phyloP scores from a whole-genome alignment of 2,797 vertebrate species.

The Poecile montanus region DNA sequence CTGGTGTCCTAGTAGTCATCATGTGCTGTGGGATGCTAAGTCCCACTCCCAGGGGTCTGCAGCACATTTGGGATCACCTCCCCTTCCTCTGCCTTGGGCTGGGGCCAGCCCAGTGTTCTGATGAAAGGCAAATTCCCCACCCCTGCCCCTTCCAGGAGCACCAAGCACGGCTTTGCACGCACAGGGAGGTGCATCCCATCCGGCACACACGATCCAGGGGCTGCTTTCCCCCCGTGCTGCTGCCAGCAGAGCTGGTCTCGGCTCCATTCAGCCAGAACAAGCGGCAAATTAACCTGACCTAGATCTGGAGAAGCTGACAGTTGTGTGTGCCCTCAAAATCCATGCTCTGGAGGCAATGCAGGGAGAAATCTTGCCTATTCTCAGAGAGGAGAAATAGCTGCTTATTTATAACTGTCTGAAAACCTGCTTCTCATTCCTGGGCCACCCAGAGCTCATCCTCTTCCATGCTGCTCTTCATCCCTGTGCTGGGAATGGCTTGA shows the following conservation, averaged over 20 bases:
- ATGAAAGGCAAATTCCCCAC: neutral
- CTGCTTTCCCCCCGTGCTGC: neutral
- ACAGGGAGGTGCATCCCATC: neutral
- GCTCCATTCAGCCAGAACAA: slow-evolving; percentile 24
- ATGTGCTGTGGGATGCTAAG: neutral
- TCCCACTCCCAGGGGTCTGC: neutral
- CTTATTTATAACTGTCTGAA: neutral
- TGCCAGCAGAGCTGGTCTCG: neutral
- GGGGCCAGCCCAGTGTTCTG: neutral
- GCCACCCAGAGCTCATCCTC: neutral
- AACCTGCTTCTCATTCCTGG: rapidly evolving
- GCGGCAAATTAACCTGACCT: slow-evolving; percentile 31
- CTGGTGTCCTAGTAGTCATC: neutral
- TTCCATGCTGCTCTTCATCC: neutral
- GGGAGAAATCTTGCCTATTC: neutral
- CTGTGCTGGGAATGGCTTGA: neutral
- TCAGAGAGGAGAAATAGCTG: neutral
- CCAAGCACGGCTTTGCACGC: rapidly evolving
- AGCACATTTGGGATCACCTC: neutral
- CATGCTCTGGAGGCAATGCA: neutral
- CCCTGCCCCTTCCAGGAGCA: neutral
- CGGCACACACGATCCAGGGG: rapidly evolving
- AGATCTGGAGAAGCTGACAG: neutral
- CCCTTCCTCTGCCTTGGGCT: neutral
- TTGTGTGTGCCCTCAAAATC: slow-evolving; percentile 20